Evolutionary conservation across 2,888 invertebrate species (phyloP).

Genomic region (Sicus ferrugineus): DNA sequence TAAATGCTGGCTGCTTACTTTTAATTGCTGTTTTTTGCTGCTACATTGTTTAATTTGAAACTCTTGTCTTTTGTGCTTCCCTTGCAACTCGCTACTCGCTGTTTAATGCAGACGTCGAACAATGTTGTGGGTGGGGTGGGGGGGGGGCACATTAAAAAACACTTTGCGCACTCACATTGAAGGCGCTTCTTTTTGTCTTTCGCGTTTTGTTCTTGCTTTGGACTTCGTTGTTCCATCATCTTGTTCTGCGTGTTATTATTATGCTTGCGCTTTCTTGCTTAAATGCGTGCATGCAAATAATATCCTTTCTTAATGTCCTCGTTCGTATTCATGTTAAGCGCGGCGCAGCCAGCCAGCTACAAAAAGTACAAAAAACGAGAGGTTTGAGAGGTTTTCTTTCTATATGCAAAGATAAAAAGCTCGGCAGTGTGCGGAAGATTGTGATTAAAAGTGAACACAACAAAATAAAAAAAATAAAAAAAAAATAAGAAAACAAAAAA

Average conservation of each 20-base stretch:
- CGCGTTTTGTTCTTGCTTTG: not conserved
- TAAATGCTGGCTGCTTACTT: not conserved
- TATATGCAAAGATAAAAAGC: not conserved
- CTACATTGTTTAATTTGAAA: constrained; percentile 5
- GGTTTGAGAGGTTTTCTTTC: not conserved
- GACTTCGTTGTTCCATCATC: not conserved
- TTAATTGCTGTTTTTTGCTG: not conserved
- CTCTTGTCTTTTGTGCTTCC: not conserved
- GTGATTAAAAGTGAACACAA: not conserved
- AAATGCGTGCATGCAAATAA: constrained; percentile 27
- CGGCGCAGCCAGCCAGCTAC: not conserved
- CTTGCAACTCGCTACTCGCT: not conserved
- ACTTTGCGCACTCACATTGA: not conserved
- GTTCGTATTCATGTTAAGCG: constrained; percentile 21
- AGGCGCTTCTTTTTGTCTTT: not conserved
- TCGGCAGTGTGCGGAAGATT: not conserved
- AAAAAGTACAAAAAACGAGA: not conserved
- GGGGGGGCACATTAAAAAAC: constrained; percentile 11
- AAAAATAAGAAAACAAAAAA: not conserved
- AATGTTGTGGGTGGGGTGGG: not conserved
- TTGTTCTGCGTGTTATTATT: not conserved
- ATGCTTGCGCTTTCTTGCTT: constrained; percentile 12
- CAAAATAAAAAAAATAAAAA: not conserved
- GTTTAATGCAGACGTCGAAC: not conserved
- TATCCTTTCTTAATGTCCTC: constrained; percentile 24